phyloP scores from a whole-genome alignment of 2,888 invertebrate species.

The Auanema freiburgensis region DNA sequence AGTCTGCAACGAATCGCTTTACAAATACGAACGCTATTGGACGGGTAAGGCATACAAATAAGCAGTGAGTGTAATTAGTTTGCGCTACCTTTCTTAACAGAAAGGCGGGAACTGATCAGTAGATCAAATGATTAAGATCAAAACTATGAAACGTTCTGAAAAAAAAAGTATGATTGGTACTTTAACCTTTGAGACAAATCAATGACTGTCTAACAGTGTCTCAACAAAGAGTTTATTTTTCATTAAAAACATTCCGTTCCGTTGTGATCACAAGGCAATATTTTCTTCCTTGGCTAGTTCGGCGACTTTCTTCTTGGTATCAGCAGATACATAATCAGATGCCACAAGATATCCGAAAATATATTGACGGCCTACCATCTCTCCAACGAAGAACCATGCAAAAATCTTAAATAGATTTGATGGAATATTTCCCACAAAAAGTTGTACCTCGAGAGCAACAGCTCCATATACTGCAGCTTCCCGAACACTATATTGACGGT shows the following conservation, averaged over 20 bases:
- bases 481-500: conserved; percentile 39
- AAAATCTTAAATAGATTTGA: conserved; percentile 84
- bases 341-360: conserved; percentile 75
- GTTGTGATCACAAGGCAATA: background rate
- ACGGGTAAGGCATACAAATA: too few species aligned
- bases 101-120: background rate
- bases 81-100: too few species aligned
- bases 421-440: conserved; percentile 69
- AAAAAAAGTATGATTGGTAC: background rate
- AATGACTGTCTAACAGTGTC: too few species aligned
- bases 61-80: too few species aligned
- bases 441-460: conserved; percentile 17
- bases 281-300: background rate
- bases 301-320: conserved; percentile 22
- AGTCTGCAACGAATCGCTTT: too few species aligned
- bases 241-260: too few species aligned
- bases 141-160: too few species aligned
- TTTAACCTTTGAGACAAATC: background rate
- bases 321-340: conserved; percentile 33
- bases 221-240: too few species aligned
- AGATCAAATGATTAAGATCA: conserved; percentile 4
- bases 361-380: conserved; percentile 90
- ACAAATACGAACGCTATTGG: too few species aligned
- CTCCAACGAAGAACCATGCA: conserved; percentile 95
- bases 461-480: conserved; percentile 20